These are phyloP conservation scores for Lithobates sylvaticus DNA, from an alignment of 2,797 vertebrate species.

Conservation along the genomic window DNA sequence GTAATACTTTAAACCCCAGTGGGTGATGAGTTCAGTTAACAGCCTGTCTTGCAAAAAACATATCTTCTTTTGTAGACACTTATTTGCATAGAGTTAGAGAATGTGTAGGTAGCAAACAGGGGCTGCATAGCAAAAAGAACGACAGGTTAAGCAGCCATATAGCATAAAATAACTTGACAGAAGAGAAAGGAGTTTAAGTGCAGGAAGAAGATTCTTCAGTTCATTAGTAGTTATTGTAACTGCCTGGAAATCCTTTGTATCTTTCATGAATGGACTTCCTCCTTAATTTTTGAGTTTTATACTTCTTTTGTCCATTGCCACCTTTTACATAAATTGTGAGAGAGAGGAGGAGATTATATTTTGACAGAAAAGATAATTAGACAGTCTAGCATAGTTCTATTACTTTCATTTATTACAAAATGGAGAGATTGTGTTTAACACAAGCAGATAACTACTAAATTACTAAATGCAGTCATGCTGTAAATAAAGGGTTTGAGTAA, in stretches of 20 bases:
- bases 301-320: background rate
- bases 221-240: background rate
- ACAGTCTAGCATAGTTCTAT: conserved; percentile 24
- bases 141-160: background rate
- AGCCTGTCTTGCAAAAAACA: background rate
- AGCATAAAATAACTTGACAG: background rate
- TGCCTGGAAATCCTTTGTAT: background rate
- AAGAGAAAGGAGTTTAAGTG: background rate
- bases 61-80: background rate
- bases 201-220: background rate
- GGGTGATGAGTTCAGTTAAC: too few species aligned
- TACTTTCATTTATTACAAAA: conserved; percentile 28
- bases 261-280: background rate
- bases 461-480: conserved; percentile 10
- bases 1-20: too few species aligned
- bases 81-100: background rate
- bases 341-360: background rate
- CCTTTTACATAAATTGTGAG: conserved; percentile 15
- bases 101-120: background rate
- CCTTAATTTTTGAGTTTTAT: background rate
- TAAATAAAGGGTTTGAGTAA: conserved; percentile 33
- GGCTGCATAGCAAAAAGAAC: background rate
- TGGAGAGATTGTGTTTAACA: conserved; percentile 41
- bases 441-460: conserved; percentile 26
- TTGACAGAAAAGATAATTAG: conserved; percentile 23